Percentiles rank a stretch among this genome's conserved stretches.
These are phyloP conservation scores for Tenthredo distinguenda DNA, from an alignment of 2,888 invertebrate species.

Conservation along the genomic window DNA sequence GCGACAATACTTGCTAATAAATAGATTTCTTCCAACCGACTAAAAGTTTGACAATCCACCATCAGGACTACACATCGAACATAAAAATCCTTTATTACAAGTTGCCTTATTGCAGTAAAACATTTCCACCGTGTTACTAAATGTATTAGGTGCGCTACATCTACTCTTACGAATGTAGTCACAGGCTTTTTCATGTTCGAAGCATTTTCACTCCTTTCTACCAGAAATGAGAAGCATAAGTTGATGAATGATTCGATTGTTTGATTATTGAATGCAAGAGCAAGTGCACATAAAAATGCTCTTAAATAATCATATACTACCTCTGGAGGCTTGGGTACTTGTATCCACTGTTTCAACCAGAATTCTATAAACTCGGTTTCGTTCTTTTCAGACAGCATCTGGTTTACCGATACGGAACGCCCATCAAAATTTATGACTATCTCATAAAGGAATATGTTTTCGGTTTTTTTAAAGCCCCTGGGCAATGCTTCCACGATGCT, in stretches of 20 bases:
- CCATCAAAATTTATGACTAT: not conserved
- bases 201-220: not conserved
- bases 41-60: conserved; percentile 47
- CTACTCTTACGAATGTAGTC: conserved; percentile 49
- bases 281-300: not conserved
- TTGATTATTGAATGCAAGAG: not conserved
- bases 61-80: conserved; percentile 54
- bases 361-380: not conserved
- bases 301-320: not conserved
- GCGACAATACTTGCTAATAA: conserved; percentile 51
- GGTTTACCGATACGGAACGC: not conserved
- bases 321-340: not conserved
- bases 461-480: not conserved
- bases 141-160: conserved; percentile 55
- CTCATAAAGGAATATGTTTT: not conserved
- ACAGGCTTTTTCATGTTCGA: not conserved
- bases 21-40: conserved; percentile 53
- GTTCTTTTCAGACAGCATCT: not conserved
- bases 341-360: not conserved
- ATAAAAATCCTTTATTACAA: conserved; percentile 51
- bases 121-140: conserved; percentile 52
- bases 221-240: not conserved
- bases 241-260: not conserved
- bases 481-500: not conserved
- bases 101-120: conserved; percentile 26